Conservation (phyloP, 2,797 vertebrate species). For the Cynopterus sphinx region DNA sequence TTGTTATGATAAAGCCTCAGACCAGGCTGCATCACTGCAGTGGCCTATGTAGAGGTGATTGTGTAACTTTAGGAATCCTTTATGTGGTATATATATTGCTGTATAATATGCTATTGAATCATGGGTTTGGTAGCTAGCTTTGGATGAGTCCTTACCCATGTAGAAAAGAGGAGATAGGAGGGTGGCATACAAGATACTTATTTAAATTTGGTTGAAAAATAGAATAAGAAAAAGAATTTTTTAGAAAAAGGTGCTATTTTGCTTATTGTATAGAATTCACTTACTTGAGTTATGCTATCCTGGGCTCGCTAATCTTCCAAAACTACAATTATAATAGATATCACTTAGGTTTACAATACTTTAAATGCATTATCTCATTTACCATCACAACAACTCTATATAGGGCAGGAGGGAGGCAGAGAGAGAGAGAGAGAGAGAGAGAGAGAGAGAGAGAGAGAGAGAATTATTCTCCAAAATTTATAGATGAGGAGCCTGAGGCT, state of each 20-base stretch:
- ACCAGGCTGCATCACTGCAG: not conserved
- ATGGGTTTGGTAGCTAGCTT: not conserved
- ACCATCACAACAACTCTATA: not conserved
- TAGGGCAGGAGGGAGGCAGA: not conserved
- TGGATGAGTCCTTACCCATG: not conserved
- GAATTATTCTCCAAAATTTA: not conserved
- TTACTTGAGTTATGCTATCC: not conserved
- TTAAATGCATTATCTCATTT: not conserved
- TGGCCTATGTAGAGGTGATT: not conserved
- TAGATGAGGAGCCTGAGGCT: not conserved
- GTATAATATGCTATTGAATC: not conserved
- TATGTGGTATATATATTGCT: not conserved
- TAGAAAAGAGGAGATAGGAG: not conserved
- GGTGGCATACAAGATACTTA: not conserved
- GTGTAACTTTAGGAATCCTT: not conserved
- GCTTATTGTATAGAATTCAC: not conserved
- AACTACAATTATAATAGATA: not conserved
- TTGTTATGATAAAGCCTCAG: not conserved
- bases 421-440: not conserved
- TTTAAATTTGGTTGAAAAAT: constrained; percentile 32
- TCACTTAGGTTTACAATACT: not conserved
- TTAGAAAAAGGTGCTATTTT: not conserved
- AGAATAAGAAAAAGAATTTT: not conserved
- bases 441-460: not conserved
- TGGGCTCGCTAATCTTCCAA: not conserved